These are phyloP conservation scores for Euphydryas editha DNA, from an alignment of 2,888 invertebrate genomes.

Conservation along the genomic window DNA sequence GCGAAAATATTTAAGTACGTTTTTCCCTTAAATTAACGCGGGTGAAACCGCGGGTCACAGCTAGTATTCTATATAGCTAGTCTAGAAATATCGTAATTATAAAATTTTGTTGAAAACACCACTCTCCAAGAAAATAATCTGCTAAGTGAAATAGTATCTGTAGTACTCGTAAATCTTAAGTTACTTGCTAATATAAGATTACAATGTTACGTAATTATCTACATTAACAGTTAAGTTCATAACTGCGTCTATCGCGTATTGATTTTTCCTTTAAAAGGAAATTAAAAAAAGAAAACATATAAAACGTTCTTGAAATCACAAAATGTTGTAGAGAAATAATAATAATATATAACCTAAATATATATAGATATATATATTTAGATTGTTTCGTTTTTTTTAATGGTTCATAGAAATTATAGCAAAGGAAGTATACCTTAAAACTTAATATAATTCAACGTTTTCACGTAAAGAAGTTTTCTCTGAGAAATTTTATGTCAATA, in stretches of 20 bases:
- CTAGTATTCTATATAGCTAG: neutral
- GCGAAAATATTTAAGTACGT: too few relatives aligned
- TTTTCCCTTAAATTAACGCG: too few relatives aligned
- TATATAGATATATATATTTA: neutral
- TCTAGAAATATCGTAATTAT: neutral
- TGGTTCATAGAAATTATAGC: neutral
- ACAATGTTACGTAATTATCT: conserved; percentile 4
- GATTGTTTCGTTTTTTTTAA: neutral
- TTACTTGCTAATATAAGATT: conserved; percentile 4
- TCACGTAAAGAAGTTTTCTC: neutral
- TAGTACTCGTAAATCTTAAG: neutral
- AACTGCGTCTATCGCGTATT: neutral
- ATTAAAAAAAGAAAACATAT: too few relatives aligned
- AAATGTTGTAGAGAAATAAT: too few relatives aligned
- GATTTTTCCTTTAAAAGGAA: neutral
- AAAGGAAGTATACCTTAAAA: neutral
- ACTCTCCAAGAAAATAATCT: neutral
- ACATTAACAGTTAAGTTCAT: neutral
- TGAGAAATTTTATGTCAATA: neutral
- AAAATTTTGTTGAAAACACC: conserved; percentile 37
- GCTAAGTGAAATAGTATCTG: conserved; percentile 6
- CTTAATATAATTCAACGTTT: neutral
- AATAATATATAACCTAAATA: too few relatives aligned
- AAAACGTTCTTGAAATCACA: too few relatives aligned
- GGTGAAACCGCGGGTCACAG: too few relatives aligned